These are phyloP conservation scores for Laspeyria flexula DNA, from an alignment of 2,888 invertebrate species.

Conservation along the genomic window DNA sequence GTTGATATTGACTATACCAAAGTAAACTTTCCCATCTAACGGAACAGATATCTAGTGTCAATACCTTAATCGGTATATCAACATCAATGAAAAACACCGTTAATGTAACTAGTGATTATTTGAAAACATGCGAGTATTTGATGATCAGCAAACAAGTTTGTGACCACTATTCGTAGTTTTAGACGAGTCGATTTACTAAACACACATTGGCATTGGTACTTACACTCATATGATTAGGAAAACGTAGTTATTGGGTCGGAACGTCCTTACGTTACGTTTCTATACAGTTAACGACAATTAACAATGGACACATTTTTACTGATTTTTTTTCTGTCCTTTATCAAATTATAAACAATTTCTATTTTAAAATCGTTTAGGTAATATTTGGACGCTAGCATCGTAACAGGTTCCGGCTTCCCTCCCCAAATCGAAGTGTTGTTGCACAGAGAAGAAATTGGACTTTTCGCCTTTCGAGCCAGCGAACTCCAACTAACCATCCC, in stretches of 20 bases:
- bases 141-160: background rate
- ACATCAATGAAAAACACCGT: slow-evolving; percentile 34
- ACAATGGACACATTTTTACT: background rate
- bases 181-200: background rate
- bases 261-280: no score
- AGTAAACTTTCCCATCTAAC: slow-evolving; percentile 65
- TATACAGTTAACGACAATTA: background rate
- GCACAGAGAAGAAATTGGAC: no score
- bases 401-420: no score
- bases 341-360: background rate
- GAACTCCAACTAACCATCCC: no score
- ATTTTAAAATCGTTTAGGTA: no score
- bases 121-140: slow-evolving; percentile 21
- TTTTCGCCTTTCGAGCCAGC: no score
- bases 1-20: slow-evolving; percentile 58
- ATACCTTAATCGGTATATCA: slow-evolving; percentile 47
- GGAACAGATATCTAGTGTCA: slow-evolving; percentile 60
- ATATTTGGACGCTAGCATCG: no score
- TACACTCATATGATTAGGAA: background rate
- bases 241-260: background rate
- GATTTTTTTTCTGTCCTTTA: background rate
- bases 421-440: no score
- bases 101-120: slow-evolving; percentile 7
- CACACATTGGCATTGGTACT: background rate
- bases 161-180: background rate